phyloP scores from a whole-genome alignment of 2,113 vertebrate genomes.

The Geococcyx californianus region DNA sequence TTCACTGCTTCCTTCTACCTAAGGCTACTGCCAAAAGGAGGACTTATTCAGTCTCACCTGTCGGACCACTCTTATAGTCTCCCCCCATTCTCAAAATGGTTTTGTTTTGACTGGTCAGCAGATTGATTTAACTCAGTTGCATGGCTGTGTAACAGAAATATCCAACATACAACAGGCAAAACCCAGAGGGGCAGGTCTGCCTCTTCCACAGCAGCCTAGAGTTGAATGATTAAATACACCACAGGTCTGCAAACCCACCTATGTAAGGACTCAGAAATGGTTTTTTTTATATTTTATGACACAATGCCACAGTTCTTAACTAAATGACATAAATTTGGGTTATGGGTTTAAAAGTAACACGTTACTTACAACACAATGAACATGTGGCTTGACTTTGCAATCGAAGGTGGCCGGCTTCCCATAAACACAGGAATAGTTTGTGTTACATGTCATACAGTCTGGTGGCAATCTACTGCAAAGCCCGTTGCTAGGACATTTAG shows the following conservation, averaged over 20 bases:
- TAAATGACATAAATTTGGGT: neutral
- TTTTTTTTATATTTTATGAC: neutral
- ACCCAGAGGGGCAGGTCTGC: neutral
- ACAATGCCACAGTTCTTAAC: neutral
- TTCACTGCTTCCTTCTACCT: neutral
- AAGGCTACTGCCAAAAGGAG: neutral
- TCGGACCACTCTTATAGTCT: neutral
- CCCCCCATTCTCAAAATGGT: neutral
- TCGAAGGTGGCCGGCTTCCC: constrained; percentile 82
- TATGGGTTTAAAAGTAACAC: neutral
- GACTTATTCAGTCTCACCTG: neutral
- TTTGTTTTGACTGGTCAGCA: neutral
- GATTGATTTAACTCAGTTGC: neutral
- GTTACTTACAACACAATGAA: constrained; percentile 90
- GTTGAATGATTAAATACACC: rapidly evolving
- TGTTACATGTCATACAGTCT: constrained; percentile 85
- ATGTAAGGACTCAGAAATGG: neutral
- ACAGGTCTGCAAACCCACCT: neutral
- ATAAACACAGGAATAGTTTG: constrained; percentile 88
- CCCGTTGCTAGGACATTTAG: constrained; percentile 89
- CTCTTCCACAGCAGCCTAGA: neutral
- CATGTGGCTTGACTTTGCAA: constrained; percentile 82
- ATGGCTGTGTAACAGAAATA: neutral
- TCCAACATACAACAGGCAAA: neutral
- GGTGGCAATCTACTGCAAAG: constrained; percentile 85